Conservation (phyloP, 2,888 invertebrate species). For the Graphium colonna region DNA sequence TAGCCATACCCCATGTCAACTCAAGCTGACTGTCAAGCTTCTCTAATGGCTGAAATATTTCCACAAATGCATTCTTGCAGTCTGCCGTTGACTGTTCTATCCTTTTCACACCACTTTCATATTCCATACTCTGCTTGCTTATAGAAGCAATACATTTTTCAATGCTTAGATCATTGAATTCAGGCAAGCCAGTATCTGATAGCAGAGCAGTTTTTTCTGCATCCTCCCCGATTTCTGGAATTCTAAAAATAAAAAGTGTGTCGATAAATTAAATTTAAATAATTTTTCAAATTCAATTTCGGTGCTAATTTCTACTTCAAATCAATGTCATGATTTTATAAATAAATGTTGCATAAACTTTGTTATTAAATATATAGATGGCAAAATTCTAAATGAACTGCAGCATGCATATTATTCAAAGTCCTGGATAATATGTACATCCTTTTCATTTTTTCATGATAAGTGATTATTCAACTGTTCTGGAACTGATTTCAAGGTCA, state of each 20-base stretch:
- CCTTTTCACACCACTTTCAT: constrained; percentile 86
- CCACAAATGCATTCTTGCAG: constrained; percentile 82
- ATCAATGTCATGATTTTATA: too few relatives aligned
- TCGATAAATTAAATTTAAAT: too few relatives aligned
- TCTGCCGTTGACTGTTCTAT: constrained; percentile 79
- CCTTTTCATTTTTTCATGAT: too few relatives aligned
- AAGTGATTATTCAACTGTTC: too few relatives aligned
- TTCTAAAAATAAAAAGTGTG: constrained; percentile 65
- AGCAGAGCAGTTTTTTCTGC: constrained; percentile 87
- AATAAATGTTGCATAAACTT: too few relatives aligned
- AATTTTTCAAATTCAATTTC: too few relatives aligned
- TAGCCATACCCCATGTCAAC: constrained; percentile 92
- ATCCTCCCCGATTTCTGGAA: constrained; percentile 92
- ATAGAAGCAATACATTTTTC: constrained; percentile 92
- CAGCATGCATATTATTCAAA: too few relatives aligned
- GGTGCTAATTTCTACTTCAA: too few relatives aligned
- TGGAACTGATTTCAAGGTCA: too few relatives aligned
- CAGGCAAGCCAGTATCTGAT: constrained; percentile 86
- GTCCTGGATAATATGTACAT: too few relatives aligned
- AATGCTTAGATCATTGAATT: constrained; percentile 89
- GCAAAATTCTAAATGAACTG: too few relatives aligned
- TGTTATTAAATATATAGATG: too few relatives aligned
- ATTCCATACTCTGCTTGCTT: constrained; percentile 89
- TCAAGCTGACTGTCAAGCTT: constrained; percentile 86
- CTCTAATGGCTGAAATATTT: constrained; percentile 88